These are phyloP conservation scores for Kuschelorhynchus macadamiae DNA, from an alignment of 2,888 invertebrate species.

Conservation along the genomic window DNA sequence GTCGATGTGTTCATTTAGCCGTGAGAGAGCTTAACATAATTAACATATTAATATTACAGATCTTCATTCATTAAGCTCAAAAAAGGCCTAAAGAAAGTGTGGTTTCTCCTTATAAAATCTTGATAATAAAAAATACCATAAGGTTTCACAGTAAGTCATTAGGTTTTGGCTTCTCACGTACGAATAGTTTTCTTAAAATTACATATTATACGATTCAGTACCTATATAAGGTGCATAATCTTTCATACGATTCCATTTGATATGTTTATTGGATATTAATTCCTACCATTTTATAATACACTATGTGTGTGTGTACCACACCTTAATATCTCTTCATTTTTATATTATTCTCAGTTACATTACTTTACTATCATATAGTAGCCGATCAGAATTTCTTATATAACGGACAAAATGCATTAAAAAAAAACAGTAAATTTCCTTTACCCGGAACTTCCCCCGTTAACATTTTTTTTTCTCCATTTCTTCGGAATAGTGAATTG, in stretches of 20 bases:
- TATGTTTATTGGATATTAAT: constrained; percentile 41
- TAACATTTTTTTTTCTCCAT: too few relatives aligned
- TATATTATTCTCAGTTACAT: not conserved
- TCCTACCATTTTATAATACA: constrained; percentile 20
- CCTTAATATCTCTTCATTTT: constrained; percentile 10
- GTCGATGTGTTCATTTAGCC: too few relatives aligned
- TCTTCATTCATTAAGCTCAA: not conserved
- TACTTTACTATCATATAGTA: too few relatives aligned
- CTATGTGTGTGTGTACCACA: constrained; percentile 17
- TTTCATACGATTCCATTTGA: constrained; percentile 26
- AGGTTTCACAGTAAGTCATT: constrained; percentile 11
- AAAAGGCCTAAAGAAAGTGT: constrained; percentile 25
- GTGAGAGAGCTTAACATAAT: not conserved
- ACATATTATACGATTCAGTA: constrained; percentile 18
- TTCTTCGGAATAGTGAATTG: too few relatives aligned
- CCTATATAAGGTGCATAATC: constrained; percentile 29
- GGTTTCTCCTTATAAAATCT: constrained; percentile 18
- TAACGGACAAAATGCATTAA: too few relatives aligned
- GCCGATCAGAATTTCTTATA: too few relatives aligned
- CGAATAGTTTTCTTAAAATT: constrained; percentile 27
- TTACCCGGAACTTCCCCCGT: too few relatives aligned
- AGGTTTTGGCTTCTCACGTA: constrained; percentile 36
- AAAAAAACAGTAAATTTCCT: too few relatives aligned
- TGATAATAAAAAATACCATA: constrained; percentile 24
- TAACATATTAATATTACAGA: constrained; percentile 1